These are phyloP conservation scores for Apeltes quadracus DNA, from an alignment of 2,113 vertebrate species.

Conservation along the genomic window DNA sequence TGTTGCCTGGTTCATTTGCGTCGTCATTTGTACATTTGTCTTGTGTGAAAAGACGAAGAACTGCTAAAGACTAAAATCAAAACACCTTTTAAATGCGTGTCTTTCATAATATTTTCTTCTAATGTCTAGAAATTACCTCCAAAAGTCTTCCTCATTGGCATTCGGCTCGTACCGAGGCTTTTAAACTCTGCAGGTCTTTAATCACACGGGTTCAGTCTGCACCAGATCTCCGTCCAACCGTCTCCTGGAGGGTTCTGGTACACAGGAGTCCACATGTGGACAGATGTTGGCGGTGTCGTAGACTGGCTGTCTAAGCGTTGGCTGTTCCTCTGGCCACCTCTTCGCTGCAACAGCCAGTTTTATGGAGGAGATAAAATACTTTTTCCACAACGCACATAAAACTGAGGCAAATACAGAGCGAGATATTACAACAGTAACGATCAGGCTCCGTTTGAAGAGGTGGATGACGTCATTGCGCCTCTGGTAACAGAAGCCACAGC, in stretches of 20 bases:
- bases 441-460: conserved; percentile 19
- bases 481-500: not conserved
- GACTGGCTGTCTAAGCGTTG: conserved; percentile 62
- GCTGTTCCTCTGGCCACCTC: conserved; percentile 26
- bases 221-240: conserved; percentile 17
- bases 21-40: not conserved
- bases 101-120: not conserved
- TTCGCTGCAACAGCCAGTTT: conserved; percentile 3
- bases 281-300: conserved; percentile 43
- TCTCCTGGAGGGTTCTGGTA: conserved; percentile 27
- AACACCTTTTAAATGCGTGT: not conserved
- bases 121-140: not conserved
- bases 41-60: not conserved
- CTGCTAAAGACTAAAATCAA: no score
- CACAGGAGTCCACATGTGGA: conserved; percentile 33
- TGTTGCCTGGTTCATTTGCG: not conserved
- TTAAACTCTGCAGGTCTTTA: conserved; percentile 20
- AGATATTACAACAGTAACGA: not conserved
- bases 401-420: not conserved
- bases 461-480: conserved; percentile 14
- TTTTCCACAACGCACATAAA: not conserved
- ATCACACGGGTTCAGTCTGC: conserved; percentile 32
- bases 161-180: not conserved
- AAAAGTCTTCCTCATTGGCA: not conserved
- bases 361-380: conserved; percentile 3